A percentile compares a stretch with the other conserved stretches of the same genome.
Conservation (phyloP, 2,888 invertebrate genomes). For the Phyllotreta cruciferae region DNA sequence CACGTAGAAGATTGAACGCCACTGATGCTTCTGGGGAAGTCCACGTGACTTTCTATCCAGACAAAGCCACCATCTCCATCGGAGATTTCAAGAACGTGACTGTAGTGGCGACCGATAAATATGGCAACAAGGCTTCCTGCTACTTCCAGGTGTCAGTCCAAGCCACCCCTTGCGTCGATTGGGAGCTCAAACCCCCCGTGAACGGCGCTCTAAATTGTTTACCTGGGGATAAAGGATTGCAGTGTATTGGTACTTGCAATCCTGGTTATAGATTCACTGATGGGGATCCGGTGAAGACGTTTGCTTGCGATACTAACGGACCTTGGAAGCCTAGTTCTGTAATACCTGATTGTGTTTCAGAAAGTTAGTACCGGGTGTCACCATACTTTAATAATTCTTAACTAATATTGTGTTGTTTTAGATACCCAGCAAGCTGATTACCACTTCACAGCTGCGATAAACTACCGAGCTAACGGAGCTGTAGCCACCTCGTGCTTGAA, state of each 20-base stretch:
- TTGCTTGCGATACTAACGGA: constrained; percentile 80
- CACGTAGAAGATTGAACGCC: constrained; percentile 81
- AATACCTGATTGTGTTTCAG: constrained; percentile 94
- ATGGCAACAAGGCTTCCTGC: constrained; percentile 87
- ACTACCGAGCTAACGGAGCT: constrained; percentile 89
- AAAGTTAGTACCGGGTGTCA: constrained; percentile 66
- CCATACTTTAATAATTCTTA: not conserved
- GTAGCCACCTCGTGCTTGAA: constrained; percentile 83
- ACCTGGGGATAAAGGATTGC: constrained; percentile 81
- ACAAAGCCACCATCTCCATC: constrained; percentile 83
- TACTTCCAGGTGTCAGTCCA: constrained; percentile 93
- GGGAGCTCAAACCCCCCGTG: constrained; percentile 89
- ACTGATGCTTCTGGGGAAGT: constrained; percentile 91
- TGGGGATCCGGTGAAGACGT: constrained; percentile 86
- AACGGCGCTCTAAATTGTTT: constrained; percentile 89
- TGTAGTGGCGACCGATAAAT: constrained; percentile 85
- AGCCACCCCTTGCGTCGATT: constrained; percentile 93
- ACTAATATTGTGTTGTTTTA: constrained; percentile 50
- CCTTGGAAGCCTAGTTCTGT: constrained; percentile 88
- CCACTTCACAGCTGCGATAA: constrained; percentile 85
- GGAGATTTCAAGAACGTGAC: constrained; percentile 92
- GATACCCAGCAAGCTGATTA: constrained; percentile 95
- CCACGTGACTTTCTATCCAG: constrained; percentile 80
- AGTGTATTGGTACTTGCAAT: constrained; percentile 90
- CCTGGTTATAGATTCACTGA: constrained; percentile 90